phyloP scores from a whole-genome alignment of 2,113 vertebrate species.

The Pedetes capensis region DNA sequence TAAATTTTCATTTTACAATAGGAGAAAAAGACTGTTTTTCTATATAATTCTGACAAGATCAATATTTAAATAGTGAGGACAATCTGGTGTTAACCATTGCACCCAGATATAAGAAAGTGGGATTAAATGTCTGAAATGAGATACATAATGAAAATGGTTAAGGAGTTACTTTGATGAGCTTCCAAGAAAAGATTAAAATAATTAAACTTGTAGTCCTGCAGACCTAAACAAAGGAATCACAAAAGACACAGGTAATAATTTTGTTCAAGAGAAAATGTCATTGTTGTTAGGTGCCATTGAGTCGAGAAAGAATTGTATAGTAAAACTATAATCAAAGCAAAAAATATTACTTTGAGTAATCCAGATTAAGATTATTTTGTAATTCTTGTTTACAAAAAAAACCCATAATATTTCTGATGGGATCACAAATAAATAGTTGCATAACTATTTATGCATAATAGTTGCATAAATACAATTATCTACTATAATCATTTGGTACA shows the following conservation, averaged over 20 bases:
- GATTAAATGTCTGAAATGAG: conserved; percentile 24
- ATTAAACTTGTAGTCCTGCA: conserved; percentile 10
- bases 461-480: too few relatives aligned
- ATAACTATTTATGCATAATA: too few relatives aligned
- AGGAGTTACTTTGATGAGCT: conserved; percentile 19
- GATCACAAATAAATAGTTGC: not conserved
- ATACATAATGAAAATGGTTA: conserved; percentile 38
- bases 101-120: not conserved
- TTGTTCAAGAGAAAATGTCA: too few relatives aligned
- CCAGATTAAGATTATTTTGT: not conserved
- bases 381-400: not conserved
- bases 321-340: not conserved
- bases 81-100: not conserved
- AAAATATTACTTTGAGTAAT: not conserved
- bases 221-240: not conserved
- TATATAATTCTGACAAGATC: not conserved
- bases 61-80: conserved; percentile 18
- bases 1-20: conserved; percentile 17
- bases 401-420: not conserved
- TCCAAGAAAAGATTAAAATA: conserved; percentile 51
- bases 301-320: not conserved
- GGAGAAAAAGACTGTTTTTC: not conserved
- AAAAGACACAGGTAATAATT: not conserved
- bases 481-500: not conserved
- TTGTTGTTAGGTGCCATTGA: too few relatives aligned